Percentiles rank a stretch among this genome's conserved stretches.
phyloP scores from a whole-genome alignment of 2,113 vertebrate species.

The Drymodes brunneopygia region DNA sequence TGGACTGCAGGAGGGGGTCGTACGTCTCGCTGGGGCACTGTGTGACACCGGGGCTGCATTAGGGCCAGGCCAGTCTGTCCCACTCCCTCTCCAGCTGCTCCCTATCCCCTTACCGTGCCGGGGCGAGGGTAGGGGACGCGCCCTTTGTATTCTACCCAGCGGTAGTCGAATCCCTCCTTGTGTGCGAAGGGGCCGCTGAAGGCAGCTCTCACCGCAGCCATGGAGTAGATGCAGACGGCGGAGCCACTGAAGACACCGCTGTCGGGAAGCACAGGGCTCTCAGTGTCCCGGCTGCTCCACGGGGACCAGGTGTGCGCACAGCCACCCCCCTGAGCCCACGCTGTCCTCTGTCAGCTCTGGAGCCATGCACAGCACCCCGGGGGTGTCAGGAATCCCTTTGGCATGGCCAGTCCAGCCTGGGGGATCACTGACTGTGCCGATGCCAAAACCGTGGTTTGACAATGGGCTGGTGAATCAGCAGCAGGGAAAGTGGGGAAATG shows the following conservation, averaged over 20 bases:
- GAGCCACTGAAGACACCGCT: slow-evolving; percentile 81
- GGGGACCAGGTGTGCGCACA: rapidly evolving
- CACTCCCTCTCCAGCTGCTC: rapidly evolving
- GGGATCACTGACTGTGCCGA: rapidly evolving
- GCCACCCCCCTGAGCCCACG: rapidly evolving
- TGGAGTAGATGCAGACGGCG: slow-evolving; percentile 79
- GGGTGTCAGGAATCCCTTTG: neutral
- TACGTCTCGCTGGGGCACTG: slow-evolving; percentile 88
- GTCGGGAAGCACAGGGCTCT: neutral
- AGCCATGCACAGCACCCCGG: rapidly evolving
- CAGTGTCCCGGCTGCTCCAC: neutral
- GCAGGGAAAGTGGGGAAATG: neutral
- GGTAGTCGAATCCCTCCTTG: slow-evolving; percentile 80
- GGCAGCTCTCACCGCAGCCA: slow-evolving; percentile 79
- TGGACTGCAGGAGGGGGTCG: slow-evolving; percentile 79
- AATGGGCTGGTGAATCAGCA: neutral
- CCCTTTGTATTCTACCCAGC: slow-evolving; percentile 84
- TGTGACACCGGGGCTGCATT: rapidly evolving
- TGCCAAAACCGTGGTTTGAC: neutral
- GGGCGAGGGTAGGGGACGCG: slow-evolving; percentile 83
- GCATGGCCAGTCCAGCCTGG: neutral
- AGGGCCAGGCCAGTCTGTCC: neutral
- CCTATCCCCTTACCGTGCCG: slow-evolving; percentile 72
- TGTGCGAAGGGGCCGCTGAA: slow-evolving; percentile 86
- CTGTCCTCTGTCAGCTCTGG: neutral